phyloP scores from a whole-genome alignment of 2,113 vertebrate genomes.

The Caloenas nicobarica region DNA sequence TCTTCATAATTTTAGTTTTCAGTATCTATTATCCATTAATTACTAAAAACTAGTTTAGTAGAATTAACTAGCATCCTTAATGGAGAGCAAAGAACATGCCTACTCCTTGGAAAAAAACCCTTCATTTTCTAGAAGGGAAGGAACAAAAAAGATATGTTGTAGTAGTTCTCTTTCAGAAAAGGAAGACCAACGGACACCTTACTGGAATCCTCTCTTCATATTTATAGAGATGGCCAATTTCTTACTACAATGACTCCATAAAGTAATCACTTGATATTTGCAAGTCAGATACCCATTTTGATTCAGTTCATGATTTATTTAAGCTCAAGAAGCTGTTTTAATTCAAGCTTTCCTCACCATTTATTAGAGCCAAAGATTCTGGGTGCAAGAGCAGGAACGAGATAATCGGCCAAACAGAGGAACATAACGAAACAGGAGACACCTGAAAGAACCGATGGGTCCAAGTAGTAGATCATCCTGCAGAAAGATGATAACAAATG shows the following conservation, averaged over 20 bases:
- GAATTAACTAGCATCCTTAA: not conserved
- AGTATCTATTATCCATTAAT: not conserved
- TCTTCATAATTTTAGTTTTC: not conserved
- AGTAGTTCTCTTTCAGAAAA: not conserved
- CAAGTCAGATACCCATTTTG: not conserved
- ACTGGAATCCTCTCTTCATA: not conserved
- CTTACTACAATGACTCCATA: not conserved
- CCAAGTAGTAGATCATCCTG: conserved; percentile 94
- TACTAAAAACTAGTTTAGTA: not conserved
- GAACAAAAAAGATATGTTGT: not conserved
- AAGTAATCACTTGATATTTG: not conserved
- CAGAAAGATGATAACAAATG: not conserved
- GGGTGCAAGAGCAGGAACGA: conserved; percentile 94
- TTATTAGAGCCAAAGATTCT: conserved; percentile 95
- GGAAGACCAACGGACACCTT: not conserved
- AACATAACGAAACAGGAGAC: conserved; percentile 94
- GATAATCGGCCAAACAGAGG: conserved; percentile 94
- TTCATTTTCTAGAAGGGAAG: not conserved
- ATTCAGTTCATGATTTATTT: not conserved
- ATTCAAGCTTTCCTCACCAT: conserved; percentile 80
- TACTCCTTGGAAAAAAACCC: not conserved
- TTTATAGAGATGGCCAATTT: not conserved
- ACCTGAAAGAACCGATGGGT: conserved; percentile 94
- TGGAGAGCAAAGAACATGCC: not conserved
- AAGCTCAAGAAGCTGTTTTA: not conserved